Percentiles rank a stretch among this genome's conserved stretches.
Evolutionary conservation across 1,140 invertebrate genomes (phyloP).

Genomic region (Drosophila kohkoa): DNA sequence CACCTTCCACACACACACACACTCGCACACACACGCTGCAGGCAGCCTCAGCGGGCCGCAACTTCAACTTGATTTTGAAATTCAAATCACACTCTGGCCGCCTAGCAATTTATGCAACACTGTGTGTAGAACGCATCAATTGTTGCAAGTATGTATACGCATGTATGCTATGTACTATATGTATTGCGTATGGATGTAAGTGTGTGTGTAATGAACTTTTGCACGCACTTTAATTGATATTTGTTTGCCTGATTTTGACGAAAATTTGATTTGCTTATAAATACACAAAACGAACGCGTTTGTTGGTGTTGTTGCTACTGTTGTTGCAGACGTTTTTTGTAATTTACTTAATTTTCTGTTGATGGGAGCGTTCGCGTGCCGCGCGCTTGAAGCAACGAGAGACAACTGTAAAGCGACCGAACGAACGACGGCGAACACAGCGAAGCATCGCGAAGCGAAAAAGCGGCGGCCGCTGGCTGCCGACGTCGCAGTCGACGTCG

Average conservation of each 20-base stretch:
- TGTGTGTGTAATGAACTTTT: constrained; percentile 38
- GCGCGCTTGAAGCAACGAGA: constrained; percentile 78
- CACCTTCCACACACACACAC: constrained; percentile 15
- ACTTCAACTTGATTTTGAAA: constrained; percentile 69
- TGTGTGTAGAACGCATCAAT: constrained; percentile 45
- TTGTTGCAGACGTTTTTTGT: constrained; percentile 12
- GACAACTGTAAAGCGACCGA: constrained; percentile 71
- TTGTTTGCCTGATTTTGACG: constrained; percentile 6
- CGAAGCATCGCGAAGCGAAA: constrained; percentile 67
- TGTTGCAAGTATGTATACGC: constrained; percentile 33
- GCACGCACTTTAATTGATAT: constrained; percentile 55
- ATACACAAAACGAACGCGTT: constrained; percentile 59
- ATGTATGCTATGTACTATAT: background rate
- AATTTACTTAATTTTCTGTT: constrained; percentile 3
- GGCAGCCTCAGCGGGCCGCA: constrained; percentile 29
- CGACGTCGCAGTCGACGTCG: constrained; percentile 40
- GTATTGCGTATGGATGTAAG: background rate
- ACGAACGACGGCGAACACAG: constrained; percentile 54
- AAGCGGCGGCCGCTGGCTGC: constrained; percentile 33
- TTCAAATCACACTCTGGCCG: constrained; percentile 69
- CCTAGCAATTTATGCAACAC: constrained; percentile 75
- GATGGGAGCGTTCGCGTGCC: constrained; percentile 68
- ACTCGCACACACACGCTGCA: constrained; percentile 1
- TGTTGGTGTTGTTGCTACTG: constrained; percentile 46
- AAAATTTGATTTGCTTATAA: constrained; percentile 32